Base-by-base conservation (phyloP, 2,113 vertebrate genomes). In the Colinus virginianus region DNA sequence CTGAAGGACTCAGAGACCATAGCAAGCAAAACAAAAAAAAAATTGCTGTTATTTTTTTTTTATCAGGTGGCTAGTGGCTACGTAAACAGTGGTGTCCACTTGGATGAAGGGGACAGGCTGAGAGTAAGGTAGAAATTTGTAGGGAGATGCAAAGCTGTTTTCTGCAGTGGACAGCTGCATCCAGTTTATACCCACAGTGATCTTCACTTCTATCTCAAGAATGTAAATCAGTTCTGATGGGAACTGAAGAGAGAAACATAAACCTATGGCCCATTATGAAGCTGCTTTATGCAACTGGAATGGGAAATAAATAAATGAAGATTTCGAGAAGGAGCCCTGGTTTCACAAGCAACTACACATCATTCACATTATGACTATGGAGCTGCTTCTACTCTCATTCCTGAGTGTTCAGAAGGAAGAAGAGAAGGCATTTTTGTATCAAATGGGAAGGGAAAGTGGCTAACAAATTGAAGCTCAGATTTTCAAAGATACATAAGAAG, bases 401-500 rank as follows among this genome's bases (percentile, higher is more conserved):
- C 58, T 87, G 51, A 69, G 42, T 5, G 4, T 69, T 74, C 9
- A 62, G 68, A 51, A 75, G 67, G 87, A 78, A 59, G 49, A 85
- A 69, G 62, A 82, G 63, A 91, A 84, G 26, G n/a, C 16, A 58
- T 70, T 96, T 85, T 85, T 25, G 32, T 89, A 67, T 66, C 42
- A 56, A 74, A 32, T 1, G 7, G 55, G 68, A 87, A 92, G 51
- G 64, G 38, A 91, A 95, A 87, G 77, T 32, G 66, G 48, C 13
- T 94, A 78, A 89, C 78, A 85, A 92, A 85, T 36, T 78, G 77
- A 88, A 95, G 91, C 90, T 94, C 76, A 88, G 78, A 83, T 96
- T 94, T 93, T 96, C 95, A 95, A 95, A 95, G 94, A 90, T 91
- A 83, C 30, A 10, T 91, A 80, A 51, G 77, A 90, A 90, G 71